Percentiles rank a stretch among this genome's conserved stretches.
Conservation (phyloP, 1,140 invertebrate species). For the Teleogryllus occipitalis region DNA sequence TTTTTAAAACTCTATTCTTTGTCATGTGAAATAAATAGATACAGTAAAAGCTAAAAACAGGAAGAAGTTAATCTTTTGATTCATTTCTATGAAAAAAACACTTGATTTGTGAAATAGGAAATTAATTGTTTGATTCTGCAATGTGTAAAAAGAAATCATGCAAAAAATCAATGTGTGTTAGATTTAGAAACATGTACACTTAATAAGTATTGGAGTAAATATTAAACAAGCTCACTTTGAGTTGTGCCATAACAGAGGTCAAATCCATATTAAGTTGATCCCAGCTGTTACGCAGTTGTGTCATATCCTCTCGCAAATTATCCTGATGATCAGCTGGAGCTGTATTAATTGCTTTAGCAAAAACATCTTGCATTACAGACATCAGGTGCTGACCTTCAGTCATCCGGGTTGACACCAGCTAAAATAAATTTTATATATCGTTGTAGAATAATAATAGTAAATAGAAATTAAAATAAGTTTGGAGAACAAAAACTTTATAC, state of each 20-base stretch:
- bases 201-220: background rate
- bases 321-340: conserved; percentile 73
- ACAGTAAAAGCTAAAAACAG: no score
- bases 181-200: background rate
- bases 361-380: conserved; percentile 68
- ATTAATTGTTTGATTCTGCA: no score
- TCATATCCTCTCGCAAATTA: conserved; percentile 61
- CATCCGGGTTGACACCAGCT: conserved; percentile 59
- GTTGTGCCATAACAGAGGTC: conserved; percentile 63
- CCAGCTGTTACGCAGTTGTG: conserved; percentile 66
- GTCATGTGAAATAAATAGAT: no score
- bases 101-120: no score
- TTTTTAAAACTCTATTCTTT: no score
- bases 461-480: background rate
- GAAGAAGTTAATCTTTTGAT: no score
- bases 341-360: conserved; percentile 73
- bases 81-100: no score
- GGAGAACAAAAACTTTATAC: no score
- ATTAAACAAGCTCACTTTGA: conserved; percentile 43
- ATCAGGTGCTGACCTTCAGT: conserved; percentile 82
- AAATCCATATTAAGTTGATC: conserved; percentile 74
- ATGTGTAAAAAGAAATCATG: no score
- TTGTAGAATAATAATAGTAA: background rate
- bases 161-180: background rate
- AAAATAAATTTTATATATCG: conserved; percentile 14